These are phyloP conservation scores for Xestia c-nigrum DNA, from an alignment of 2,888 invertebrate genomes.

Conservation along the genomic window DNA sequence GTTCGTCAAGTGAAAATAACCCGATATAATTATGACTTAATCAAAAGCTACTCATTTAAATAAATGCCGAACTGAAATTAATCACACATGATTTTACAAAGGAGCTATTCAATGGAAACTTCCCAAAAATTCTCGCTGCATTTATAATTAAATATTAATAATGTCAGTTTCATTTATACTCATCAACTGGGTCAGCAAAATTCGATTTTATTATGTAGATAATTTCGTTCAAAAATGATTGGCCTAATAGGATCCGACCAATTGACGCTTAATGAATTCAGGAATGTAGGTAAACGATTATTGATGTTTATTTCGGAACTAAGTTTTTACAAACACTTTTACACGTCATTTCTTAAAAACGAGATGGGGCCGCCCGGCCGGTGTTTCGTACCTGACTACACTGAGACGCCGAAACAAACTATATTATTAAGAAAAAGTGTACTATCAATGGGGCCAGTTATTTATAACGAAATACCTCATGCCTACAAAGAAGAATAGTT, in stretches of 20 bases:
- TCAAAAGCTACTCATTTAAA: neutral
- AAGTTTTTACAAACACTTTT: no score
- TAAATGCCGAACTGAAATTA: conserved; percentile 6
- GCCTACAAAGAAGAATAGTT: no score
- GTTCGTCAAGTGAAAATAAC: neutral
- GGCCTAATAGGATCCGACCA: neutral
- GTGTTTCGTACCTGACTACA: no score
- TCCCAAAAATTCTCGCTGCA: conserved; percentile 3
- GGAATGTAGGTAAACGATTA: neutral
- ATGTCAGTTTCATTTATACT: conserved; percentile 24
- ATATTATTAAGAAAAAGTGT: no score
- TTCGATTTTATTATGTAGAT: conserved; percentile 13
- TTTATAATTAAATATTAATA: conserved; percentile 46
- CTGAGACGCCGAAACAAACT: no score
- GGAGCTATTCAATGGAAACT: conserved; percentile 12
- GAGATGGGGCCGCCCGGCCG: no score
- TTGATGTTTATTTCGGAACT: no score
- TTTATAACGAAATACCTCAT: no score
- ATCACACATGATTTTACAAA: conserved; percentile 17
- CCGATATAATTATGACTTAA: neutral
- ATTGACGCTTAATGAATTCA: neutral
- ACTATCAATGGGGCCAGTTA: no score
- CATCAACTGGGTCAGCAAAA: neutral
- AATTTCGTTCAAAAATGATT: conserved; percentile 17
- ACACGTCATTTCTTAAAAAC: no score